These are phyloP conservation scores for Drosophila kambysellisi DNA, from an alignment of 2,888 invertebrate species.

Conservation along the genomic window DNA sequence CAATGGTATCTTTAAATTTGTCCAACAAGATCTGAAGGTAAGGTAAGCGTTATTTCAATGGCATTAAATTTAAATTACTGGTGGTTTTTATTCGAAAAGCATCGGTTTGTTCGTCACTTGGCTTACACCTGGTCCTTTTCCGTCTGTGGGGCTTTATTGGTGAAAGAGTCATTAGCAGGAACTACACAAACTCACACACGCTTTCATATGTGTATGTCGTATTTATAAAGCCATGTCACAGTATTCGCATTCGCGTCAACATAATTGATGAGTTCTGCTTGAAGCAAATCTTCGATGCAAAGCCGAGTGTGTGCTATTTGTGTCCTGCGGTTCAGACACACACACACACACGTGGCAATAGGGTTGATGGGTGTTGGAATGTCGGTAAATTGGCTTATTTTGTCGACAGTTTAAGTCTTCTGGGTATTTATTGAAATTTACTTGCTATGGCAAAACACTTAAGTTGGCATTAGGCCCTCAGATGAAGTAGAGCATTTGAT, in stretches of 20 bases:
- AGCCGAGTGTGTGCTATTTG: conserved; percentile 52
- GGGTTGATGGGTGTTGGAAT: conserved; percentile 28
- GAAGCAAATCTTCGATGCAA: conserved; percentile 49
- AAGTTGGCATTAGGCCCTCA: conserved; percentile 59
- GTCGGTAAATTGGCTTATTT: conserved; percentile 75
- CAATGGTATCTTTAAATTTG: neutral
- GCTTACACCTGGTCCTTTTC: conserved; percentile 20
- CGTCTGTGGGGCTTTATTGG: conserved; percentile 16
- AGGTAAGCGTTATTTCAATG: neutral
- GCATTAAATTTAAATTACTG: neutral
- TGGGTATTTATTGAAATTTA: conserved; percentile 79
- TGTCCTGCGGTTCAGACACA: conserved; percentile 58
- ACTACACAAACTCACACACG: conserved; percentile 7
- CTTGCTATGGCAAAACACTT: conserved; percentile 74
- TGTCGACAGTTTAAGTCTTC: conserved; percentile 76
- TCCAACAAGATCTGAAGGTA: neutral
- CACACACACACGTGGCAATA: conserved; percentile 7
- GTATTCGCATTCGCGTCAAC: conserved; percentile 66
- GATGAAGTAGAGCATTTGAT: conserved; percentile 36
- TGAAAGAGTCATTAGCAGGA: conserved; percentile 59
- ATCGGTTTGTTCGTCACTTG: neutral
- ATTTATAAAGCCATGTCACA: conserved; percentile 12
- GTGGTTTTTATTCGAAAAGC: neutral
- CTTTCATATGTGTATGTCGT: neutral
- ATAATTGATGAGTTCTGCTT: conserved; percentile 76